phyloP scores from a whole-genome alignment of 35 echinoderm and acorn worm species.

The Heliocidaris tuberculata region DNA sequence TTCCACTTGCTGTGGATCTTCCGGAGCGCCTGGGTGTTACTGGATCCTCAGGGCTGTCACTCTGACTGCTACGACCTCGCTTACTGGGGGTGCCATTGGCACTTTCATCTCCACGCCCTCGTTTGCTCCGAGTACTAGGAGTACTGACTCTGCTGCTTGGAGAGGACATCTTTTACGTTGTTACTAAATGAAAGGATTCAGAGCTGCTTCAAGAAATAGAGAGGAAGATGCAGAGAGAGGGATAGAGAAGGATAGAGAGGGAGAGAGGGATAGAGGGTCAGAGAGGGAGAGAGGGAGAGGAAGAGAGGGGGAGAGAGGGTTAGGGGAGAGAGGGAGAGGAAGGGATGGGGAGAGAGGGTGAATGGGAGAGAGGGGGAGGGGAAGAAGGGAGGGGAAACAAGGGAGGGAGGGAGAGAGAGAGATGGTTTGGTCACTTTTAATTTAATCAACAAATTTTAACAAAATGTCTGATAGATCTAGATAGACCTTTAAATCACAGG shows the following conservation, averaged over 20 bases:
- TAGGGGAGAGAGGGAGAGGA: not conserved
- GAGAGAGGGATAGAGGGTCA: not conserved
- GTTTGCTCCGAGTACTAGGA: conserved; percentile 77
- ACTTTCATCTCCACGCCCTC: conserved; percentile 73
- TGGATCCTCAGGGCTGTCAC: conserved; percentile 36
- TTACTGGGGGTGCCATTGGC: conserved; percentile 85
- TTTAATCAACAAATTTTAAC: too few species aligned
- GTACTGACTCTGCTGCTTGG: conserved; percentile 69
- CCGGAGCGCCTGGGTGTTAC: conserved; percentile 59
- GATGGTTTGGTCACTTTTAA: too few species aligned
- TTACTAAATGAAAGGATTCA: not conserved
- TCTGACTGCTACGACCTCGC: conserved; percentile 65
- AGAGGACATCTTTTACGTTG: conserved; percentile 78
- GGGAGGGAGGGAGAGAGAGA: not conserved
- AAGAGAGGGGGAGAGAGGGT: not conserved
- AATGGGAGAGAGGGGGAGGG: not conserved
- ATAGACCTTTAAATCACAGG: too few species aligned
- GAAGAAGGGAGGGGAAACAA: too few species aligned
- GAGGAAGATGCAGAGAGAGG: not conserved
- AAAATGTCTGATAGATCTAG: too few species aligned
- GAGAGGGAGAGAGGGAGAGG: not conserved
- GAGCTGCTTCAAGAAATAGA: not conserved
- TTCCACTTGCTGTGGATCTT: conserved; percentile 45
- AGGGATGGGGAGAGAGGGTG: not conserved
- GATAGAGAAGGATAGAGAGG: not conserved